Conservation (phyloP, 2,113 vertebrate genomes). For the Mastomys natalensis region DNA sequence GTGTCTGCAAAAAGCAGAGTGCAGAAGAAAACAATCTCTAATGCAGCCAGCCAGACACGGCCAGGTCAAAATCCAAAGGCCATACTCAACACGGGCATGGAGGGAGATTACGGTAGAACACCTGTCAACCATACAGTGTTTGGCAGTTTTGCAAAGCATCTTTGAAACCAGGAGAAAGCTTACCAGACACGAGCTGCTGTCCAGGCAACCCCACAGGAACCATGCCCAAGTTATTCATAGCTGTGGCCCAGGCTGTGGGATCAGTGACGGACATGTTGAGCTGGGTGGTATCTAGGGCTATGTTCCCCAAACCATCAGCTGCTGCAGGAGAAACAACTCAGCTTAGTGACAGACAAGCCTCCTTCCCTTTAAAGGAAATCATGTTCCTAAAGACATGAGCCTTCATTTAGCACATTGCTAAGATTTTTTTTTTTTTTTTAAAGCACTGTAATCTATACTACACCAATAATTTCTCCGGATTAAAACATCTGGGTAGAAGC, state of each 20-base stretch:
- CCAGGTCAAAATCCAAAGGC: neutral
- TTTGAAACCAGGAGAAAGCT: slow-evolving; percentile 58
- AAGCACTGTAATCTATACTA: neutral
- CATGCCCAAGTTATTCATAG: slow-evolving; percentile 97
- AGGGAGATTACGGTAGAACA: neutral
- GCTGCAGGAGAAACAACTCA: slow-evolving; percentile 82
- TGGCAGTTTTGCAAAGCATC: neutral
- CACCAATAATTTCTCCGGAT: slow-evolving; percentile 58
- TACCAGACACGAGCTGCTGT: slow-evolving; percentile 96
- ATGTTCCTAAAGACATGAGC: neutral
- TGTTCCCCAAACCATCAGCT: slow-evolving; percentile 92
- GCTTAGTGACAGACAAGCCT: neutral
- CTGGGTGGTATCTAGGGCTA: slow-evolving; percentile 92
- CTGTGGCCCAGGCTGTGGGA: slow-evolving; percentile 94
- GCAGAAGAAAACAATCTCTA: neutral
- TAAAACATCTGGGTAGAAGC: neutral
- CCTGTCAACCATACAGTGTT: slow-evolving; percentile 22
- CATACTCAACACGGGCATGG: neutral
- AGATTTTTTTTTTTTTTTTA: neutral
- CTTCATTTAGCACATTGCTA: slow-evolving; percentile 51
- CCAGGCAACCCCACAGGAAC: slow-evolving; percentile 94
- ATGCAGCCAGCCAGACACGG: neutral
- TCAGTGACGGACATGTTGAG: slow-evolving; percentile 92
- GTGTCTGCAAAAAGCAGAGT: neutral
- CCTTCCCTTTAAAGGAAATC: slow-evolving; percentile 56